Evolutionary conservation across 1,140 invertebrate species (phyloP), one percentile per base, ranked within the genome.

Genomic region (Schmidtea mediterranea): DNA sequence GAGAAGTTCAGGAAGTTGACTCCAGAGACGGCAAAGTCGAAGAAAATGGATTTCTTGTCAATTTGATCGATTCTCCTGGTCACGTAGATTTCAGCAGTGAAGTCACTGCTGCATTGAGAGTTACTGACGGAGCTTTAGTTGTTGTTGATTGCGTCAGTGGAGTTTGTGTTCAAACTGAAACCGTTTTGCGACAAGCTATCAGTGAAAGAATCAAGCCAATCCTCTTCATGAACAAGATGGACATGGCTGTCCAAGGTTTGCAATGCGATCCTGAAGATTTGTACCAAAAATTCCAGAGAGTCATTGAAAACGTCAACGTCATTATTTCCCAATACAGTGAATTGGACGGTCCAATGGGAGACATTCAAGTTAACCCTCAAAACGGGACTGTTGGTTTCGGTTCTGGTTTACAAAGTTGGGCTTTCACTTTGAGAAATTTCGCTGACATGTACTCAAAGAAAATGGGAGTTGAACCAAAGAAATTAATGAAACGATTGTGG

Each of bases 191-290:
- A 73, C 90, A 97, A 67, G 89, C 89, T 52, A 95, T 97, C 66
- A 82, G 83, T 54, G 90, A 97, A 69, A 78, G 89, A 63, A 95
- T 97, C 59, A 92, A 92, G 76, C 89, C 89, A 48, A 82, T 95
- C 58, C 72, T 95, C 53, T 95, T 97, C 77, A 94, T 95, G 87
- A 95, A 97, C 78, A 95, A 95, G 70, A 94, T 97, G 89, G 89
- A 97, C 71, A 78, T 87, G 58, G 89, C 84, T 56, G 72, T 95
- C 36, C 71, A 94, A 1, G 87, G 94, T 67, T 69, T 95, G 58
- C 86, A 95, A 64, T 69, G 94, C 54, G 84, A 83, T 46, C 47
- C 50, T 15, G 92, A 98, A 72, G 84, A 92, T 66, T 71, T 98
- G 16, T 98, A 89, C 69, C 90, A 97, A 71, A 94, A 86, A 60